Evolutionary conservation across 2,888 invertebrate genomes (phyloP), one percentile per base, ranked within the genome.

Genomic region (Pammene aurita): DNA sequence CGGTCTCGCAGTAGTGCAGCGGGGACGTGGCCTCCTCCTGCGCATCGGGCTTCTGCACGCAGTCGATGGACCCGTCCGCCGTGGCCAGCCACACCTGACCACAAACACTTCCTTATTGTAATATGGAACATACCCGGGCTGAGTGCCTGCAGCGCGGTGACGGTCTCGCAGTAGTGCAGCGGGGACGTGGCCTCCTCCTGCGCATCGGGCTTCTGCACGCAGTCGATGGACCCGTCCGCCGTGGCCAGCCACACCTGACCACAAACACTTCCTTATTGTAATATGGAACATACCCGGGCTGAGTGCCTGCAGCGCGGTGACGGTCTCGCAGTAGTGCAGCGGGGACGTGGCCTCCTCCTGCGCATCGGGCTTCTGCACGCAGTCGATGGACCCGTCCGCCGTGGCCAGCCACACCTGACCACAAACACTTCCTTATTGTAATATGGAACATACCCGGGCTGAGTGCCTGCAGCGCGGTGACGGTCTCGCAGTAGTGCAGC

Each of bases 51-150:
- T 95, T 94, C 65, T 94, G 94, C 73, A 96, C 94, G 80, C 98
- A 99, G 84, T 98, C 96, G 41, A 98, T 95, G 77, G 98, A 98
- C 0, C 99, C 99, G 93, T 99, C 99, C 0, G 98, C 98, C 6
- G 98, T 98, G 42, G 98, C 95, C 14, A 96, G 83, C 71, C 94
- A 80, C 2, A 95, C 93, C 94, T 96, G 79, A 6, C 4, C 2
- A n/a, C 26, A 26, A 26, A 26, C 26, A 26, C 4, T 26, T 9
- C 0, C 57, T 7, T 2, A 2, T 7, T 2, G 1, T 44, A 44
- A 44, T 26, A 26, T 26, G 26, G 9, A 11, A 10, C 26, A 13
- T 84, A 94, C 94, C 94, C 72, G 90, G 79, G 65, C 93, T 89
- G 13, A 99, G 92, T 34, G 96, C 88, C 64, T 93, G 93, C 16